Evolutionary conservation across 2,888 invertebrate species (phyloP), one percentile per base, ranked within the genome.

Genomic region (Hartigia nigra): DNA sequence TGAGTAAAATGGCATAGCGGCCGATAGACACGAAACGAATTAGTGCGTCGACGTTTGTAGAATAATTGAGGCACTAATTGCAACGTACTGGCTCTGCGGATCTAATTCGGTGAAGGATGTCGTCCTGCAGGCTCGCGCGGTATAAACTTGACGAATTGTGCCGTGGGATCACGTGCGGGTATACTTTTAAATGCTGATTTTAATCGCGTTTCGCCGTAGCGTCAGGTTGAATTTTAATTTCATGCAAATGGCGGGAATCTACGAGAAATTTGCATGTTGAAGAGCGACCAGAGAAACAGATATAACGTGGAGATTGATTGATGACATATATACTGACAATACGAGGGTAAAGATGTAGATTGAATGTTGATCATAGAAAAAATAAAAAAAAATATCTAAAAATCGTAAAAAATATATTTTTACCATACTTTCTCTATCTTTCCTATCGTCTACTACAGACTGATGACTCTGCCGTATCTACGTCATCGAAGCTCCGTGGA

Each of bases 171-270:
- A 55, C 55, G 55, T 55, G 55, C 55, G 55, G 23, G 55, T 23
- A 23, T 23, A 55, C 55, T 55, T 55, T 55, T 55, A 34, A 34
- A 31, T 34, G 75, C 74, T 81, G 83, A 84, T 84, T 84, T 83
- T 82, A 85, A 83, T 84, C 80, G 80, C 81, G 75, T 82, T 82
- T 80, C 80, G 75, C 77, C 34, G 36, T 75, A 35, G 77, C 69
- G 76, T 39, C 79, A 78, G 78, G 34, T 39, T 36, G 81, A 84
- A 79, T 83, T 83, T 82, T 77, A 81, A 81, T 82, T 81, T 79
- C 79, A 81, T 80, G 81, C 80, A 85, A 84, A 84, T 84, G 5
- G 14, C 78, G 32, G 69, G 76, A 37, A 77, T 69, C 80, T 70
- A 77, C 34, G 75, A 37, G 69, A 69, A 76, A 77, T 79, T 79